Evolutionary conservation across 2,888 invertebrate genomes (phyloP).

Genomic region (Drosophila yooni): DNA sequence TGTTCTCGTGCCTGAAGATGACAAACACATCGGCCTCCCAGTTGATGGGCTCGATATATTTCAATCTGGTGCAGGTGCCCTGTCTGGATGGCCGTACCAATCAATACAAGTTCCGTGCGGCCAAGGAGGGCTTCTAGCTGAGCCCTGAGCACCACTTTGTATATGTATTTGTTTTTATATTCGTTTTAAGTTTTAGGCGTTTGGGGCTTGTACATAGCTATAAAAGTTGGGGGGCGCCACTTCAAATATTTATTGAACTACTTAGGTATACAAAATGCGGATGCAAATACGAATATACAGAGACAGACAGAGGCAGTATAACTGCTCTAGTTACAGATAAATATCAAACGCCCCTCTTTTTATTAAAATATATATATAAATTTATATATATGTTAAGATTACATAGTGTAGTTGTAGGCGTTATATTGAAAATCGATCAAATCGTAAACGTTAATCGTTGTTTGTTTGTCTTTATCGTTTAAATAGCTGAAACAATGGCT

Average conservation of each 20-base stretch:
- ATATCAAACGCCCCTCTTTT: constrained; percentile 41
- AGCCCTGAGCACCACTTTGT: not conserved
- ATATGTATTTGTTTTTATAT: constrained; percentile 1
- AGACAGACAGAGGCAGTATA: constrained; percentile 11
- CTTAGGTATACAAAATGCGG: constrained; percentile 23
- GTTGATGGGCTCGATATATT: constrained; percentile 93
- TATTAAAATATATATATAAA: constrained; percentile 23
- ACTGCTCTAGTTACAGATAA: constrained; percentile 11
- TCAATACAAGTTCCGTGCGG: constrained; percentile 81
- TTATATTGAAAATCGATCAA: constrained; percentile 24
- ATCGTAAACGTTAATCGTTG: constrained; percentile 26
- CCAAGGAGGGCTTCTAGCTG: constrained; percentile 82
- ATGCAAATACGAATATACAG: constrained; percentile 2
- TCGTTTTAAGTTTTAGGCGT: not conserved
- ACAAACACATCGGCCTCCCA: constrained; percentile 90
- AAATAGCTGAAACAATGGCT: constrained; percentile 10
- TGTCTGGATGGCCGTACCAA: constrained; percentile 77
- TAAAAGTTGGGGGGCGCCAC: constrained; percentile 10
- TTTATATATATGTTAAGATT: constrained; percentile 52
- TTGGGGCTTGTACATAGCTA: constrained; percentile 45
- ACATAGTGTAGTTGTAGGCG: constrained; percentile 49
- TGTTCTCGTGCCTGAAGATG: constrained; percentile 92
- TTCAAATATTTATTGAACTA: constrained; percentile 62
- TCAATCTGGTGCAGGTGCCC: constrained; percentile 90
- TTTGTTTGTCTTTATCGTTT: constrained; percentile 49